Evolutionary conservation across 2,888 invertebrate species (phyloP).

Genomic region (Acrobasis suavella): DNA sequence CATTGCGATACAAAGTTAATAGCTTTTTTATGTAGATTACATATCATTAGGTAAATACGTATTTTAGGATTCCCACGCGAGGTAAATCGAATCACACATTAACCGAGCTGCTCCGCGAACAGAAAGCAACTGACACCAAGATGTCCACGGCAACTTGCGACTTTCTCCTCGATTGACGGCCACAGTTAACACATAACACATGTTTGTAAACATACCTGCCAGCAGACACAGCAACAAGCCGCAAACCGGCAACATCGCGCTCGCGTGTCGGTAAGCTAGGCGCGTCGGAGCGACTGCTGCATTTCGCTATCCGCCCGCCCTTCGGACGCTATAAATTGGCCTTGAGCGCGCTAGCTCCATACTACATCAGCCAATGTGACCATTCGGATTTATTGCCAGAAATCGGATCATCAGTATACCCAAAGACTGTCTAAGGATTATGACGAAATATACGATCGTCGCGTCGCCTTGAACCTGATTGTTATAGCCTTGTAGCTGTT

Average conservation of each 20-base stretch:
- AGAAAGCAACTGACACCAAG: neutral
- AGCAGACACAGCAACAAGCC: slow-evolving; percentile 57
- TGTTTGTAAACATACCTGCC: slow-evolving; percentile 53
- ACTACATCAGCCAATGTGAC: neutral
- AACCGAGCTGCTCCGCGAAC: neutral
- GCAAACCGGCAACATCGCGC: slow-evolving; percentile 48
- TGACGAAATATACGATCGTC: neutral
- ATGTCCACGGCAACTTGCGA: neutral
- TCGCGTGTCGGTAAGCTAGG: slow-evolving; percentile 35
- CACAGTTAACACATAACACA: neutral
- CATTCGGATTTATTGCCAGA: neutral
- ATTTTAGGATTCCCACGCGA: too few relatives aligned
- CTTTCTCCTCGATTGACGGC: neutral
- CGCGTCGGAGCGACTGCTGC: slow-evolving; percentile 42
- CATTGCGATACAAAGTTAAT: too few relatives aligned
- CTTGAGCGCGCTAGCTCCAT: slow-evolving; percentile 41
- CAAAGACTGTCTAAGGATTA: neutral
- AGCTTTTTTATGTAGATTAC: too few relatives aligned
- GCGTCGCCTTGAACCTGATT: neutral
- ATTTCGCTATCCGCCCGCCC: slow-evolving; percentile 58
- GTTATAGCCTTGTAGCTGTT: neutral
- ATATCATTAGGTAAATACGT: too few relatives aligned
- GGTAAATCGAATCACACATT: neutral
- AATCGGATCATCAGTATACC: neutral
- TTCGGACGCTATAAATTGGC: slow-evolving; percentile 52